Base-by-base conservation (phyloP, 2,888 invertebrate genomes). In the Heliconius ethilla region DNA sequence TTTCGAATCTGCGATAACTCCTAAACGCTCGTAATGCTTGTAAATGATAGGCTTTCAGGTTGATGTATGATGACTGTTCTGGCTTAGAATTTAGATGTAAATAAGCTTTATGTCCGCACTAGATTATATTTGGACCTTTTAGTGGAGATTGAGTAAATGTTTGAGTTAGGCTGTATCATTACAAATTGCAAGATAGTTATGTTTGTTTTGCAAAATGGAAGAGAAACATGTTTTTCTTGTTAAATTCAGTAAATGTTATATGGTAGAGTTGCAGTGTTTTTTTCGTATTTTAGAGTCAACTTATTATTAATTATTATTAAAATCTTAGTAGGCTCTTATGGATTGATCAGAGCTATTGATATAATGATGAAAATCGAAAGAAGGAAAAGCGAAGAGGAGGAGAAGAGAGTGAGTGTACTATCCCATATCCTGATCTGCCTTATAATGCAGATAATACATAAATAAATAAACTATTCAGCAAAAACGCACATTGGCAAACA, bases 1-100 rank as follows among this genome's bases (percentile, higher is more conserved):
- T 91, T 89, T 87, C 83, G 85, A 83, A 85, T 87, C 84, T 85
- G 85, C 86, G 89, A 90, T 91, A 90, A 90, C 83, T 84, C 85
- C 87, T 89, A 87, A 89, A 81, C 76, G 78, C 63, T 78, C 70
- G 78, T 81, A 81, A 81, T 79, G 75, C 75, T 70, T 69, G 77
- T 76, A 79, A 81, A 81, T 79, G 76, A 81, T 81, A 78, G 81
- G 76, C 76, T 78, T 79, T 78, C 66, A 55, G 65, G 72, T 33
- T 78, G 81, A 81, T 63, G n/a, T 78, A 79, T 72, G 73, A 40
- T 25, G 76, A 66, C 78, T 72, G 76, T 37, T 72, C 76, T 62
- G 37, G 59, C 51, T 73, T 62, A 67, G 29, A 51, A 69, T 70
- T 69, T 62, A 73, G 45, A 78, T 62, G 45, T 67, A 67, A 76